Conservation (phyloP, 1,140 invertebrate genomes). For the Danaus plexippus region DNA sequence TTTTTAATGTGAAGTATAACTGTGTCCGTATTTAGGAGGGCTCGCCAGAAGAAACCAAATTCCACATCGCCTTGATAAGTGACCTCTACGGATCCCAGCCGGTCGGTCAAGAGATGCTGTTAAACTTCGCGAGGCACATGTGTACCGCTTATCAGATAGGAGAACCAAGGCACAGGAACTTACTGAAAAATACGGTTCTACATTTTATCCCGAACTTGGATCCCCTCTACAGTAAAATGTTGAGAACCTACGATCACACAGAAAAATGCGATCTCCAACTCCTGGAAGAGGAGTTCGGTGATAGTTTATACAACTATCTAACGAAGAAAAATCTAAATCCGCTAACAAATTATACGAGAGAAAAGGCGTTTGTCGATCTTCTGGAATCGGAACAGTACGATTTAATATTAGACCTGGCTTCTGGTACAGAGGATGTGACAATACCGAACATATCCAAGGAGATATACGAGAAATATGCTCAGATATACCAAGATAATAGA, state of each 20-base stretch:
- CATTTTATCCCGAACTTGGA: conserved; percentile 85
- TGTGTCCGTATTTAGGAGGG: conserved; percentile 72
- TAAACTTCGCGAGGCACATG: conserved; percentile 88
- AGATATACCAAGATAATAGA: conserved; percentile 55
- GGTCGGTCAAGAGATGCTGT: conserved; percentile 85
- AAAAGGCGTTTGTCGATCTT: conserved; percentile 74
- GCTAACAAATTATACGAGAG: conserved; percentile 53
- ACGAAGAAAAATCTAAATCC: conserved; percentile 49
- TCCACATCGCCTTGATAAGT: conserved; percentile 86
- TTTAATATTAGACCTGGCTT: conserved; percentile 76
- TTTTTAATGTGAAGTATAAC: conserved; percentile 4
- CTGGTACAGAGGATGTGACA: conserved; percentile 73
- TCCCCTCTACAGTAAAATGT: conserved; percentile 69
- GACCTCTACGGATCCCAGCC: conserved; percentile 88
- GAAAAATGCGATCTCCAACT: conserved; percentile 61
- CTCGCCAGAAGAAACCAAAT: conserved; percentile 83
- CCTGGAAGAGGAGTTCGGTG: conserved; percentile 73
- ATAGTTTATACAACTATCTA: conserved; percentile 70
- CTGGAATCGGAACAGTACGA: conserved; percentile 74
- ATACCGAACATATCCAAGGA: conserved; percentile 62
- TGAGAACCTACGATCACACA: conserved; percentile 43
- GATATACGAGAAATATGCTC: conserved; percentile 71
- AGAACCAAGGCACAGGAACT: conserved; percentile 74
- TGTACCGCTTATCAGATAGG: conserved; percentile 78
- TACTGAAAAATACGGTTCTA: conserved; percentile 82